Evolutionary conservation across 2,888 invertebrate genomes (phyloP).

Genomic region (Coelogynopora nodosa): DNA sequence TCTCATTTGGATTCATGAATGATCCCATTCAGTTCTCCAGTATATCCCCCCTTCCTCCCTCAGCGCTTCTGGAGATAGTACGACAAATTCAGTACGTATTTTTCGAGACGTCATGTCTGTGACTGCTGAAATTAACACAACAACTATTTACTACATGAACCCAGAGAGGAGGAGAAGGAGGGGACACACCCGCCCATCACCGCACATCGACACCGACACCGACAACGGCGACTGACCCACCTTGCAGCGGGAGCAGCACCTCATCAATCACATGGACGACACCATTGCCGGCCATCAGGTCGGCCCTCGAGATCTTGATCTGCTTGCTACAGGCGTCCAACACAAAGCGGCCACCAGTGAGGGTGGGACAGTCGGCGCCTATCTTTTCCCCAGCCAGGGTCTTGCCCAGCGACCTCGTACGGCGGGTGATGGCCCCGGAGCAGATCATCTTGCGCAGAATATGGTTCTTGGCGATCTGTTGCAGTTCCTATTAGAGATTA

Average conservation of each 20-base stretch:
- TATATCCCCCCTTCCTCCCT: no score
- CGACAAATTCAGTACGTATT: no score
- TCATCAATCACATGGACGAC: slow-evolving; percentile 36
- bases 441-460: slow-evolving; percentile 38
- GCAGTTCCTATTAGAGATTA: neutral
- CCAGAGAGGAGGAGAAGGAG: no score
- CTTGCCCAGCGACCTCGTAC: neutral
- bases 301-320: slow-evolving; percentile 2
- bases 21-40: no score
- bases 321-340: neutral
- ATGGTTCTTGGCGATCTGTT: slow-evolving; percentile 30
- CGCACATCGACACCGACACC: no score
- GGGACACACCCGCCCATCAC: no score
- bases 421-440: slow-evolving; percentile 19
- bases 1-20: no score
- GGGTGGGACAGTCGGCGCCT: slow-evolving; percentile 33
- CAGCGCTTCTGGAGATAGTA: no score
- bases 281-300: slow-evolving; percentile 33
- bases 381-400: slow-evolving; percentile 24
- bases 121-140: no score
- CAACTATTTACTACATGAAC: no score
- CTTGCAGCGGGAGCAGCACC: slow-evolving; percentile 5
- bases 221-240: no score
- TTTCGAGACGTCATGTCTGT: no score
- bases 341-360: neutral